Conservation (phyloP, 2,113 vertebrate genomes). For the Geococcyx californianus region DNA sequence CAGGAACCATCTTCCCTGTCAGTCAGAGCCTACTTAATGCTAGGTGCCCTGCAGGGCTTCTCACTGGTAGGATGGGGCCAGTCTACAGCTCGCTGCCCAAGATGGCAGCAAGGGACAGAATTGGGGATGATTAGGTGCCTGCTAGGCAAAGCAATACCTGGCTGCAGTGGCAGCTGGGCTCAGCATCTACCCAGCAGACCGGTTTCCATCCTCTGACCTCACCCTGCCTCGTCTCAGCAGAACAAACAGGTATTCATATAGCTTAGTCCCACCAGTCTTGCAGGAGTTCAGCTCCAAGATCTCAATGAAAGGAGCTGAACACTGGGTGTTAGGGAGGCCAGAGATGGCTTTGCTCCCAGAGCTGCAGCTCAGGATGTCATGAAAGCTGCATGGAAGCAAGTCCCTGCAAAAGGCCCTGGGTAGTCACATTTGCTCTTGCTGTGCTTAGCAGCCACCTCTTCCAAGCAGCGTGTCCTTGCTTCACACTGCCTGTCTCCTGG, state of each 20-base stretch:
- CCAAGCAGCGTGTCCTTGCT: not conserved
- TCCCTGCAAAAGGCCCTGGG: not conserved
- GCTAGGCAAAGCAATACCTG: not conserved
- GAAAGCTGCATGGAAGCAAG: not conserved
- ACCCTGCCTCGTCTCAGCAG: not conserved
- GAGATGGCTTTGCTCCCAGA: not conserved
- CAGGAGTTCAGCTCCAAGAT: not conserved
- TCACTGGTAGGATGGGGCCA: not conserved
- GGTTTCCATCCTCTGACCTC: not conserved
- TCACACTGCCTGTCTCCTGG: not conserved
- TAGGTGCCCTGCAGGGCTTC: not conserved
- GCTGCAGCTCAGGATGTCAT: not conserved
- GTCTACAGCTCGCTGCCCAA: not conserved
- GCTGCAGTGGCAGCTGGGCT: not conserved
- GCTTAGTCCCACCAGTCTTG: not conserved
- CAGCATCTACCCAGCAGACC: not conserved
- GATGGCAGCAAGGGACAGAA: not conserved
- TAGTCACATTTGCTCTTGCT: not conserved
- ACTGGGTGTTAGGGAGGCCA: not conserved
- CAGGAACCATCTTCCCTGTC: conserved; percentile 26
- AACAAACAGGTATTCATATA: not conserved
- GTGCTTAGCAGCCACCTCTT: not conserved
- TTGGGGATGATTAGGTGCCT: not conserved
- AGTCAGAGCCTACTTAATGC: not conserved
- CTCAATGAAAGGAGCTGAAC: not conserved